A percentile compares a stretch with the other conserved stretches of the same genome.
These are phyloP conservation scores for Lampropteryx suffumata DNA, from an alignment of 2,888 invertebrate genomes.

Conservation along the genomic window DNA sequence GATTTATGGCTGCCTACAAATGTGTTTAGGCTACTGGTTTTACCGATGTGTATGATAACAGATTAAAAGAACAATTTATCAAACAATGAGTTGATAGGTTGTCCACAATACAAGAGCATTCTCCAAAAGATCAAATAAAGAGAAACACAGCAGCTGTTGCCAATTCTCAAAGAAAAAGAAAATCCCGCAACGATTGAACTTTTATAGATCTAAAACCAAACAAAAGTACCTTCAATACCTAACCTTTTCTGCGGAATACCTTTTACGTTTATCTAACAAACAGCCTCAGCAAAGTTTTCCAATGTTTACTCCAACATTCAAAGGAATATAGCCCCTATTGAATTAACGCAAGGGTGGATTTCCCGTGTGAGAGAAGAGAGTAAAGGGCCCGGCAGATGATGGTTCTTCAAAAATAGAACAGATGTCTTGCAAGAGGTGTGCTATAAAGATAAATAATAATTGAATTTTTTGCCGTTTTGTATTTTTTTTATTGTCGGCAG, in stretches of 20 bases:
- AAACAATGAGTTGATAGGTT: slow-evolving; percentile 4
- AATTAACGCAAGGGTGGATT: slow-evolving; percentile 11
- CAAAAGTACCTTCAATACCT: slow-evolving; percentile 37
- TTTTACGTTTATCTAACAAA: slow-evolving; percentile 32
- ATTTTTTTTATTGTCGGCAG: slow-evolving; percentile 65
- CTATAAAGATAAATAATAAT: slow-evolving; percentile 64
- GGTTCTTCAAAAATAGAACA: slow-evolving; percentile 56
- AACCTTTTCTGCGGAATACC: slow-evolving; percentile 33
- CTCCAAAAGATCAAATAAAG: slow-evolving; percentile 2
- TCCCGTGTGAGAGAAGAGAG: slow-evolving; percentile 16
- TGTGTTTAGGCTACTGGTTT: background rate
- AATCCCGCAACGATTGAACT: slow-evolving; percentile 31
- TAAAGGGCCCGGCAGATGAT: slow-evolving; percentile 46
- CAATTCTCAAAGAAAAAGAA: slow-evolving; percentile 26
- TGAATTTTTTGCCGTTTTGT: slow-evolving; percentile 47
- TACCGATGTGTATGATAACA: background rate
- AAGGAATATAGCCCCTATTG: slow-evolving; percentile 4
- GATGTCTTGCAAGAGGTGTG: slow-evolving; percentile 59
- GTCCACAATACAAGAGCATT: background rate
- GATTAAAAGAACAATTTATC: background rate
- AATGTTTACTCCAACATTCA: background rate
- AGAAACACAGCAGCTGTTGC: slow-evolving; percentile 13
- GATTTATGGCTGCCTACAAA: no score
- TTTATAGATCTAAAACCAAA: slow-evolving; percentile 35
- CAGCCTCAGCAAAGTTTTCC: slow-evolving; percentile 2